A percentile compares a stretch with the other conserved stretches of the same genome.
phyloP scores from a whole-genome alignment of 1,140 invertebrate genomes.

The Sitobion miscanthi region DNA sequence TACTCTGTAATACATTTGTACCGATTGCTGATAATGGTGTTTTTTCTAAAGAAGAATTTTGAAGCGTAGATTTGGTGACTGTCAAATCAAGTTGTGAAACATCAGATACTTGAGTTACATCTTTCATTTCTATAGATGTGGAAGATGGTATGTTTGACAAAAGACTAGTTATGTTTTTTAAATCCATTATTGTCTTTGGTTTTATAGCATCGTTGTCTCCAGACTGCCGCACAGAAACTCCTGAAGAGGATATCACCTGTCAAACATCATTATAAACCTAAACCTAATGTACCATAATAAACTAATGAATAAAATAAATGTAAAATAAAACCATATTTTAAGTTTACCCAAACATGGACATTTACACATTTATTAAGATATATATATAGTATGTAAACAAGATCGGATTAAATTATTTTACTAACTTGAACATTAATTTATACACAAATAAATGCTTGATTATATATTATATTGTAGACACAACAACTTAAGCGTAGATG shows the following conservation, averaged over 20 bases:
- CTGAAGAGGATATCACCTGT: slow-evolving; percentile 70
- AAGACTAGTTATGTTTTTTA: slow-evolving; percentile 48
- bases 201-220: slow-evolving; percentile 53
- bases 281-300: slow-evolving; percentile 41
- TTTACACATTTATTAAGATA: background rate
- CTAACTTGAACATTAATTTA: background rate
- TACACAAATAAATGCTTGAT: no score
- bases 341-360: background rate
- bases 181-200: slow-evolving; percentile 51
- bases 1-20: slow-evolving; percentile 46
- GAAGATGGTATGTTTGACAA: slow-evolving; percentile 40
- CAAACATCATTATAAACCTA: slow-evolving; percentile 57
- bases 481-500: no score
- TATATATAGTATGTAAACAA: no score
- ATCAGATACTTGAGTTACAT: slow-evolving; percentile 32
- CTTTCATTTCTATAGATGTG: slow-evolving; percentile 49
- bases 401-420: background rate
- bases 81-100: slow-evolving; percentile 28
- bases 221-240: slow-evolving; percentile 64
- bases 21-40: slow-evolving; percentile 36
- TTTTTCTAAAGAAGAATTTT: slow-evolving; percentile 49
- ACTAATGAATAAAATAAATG: background rate
- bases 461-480: no score
- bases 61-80: background rate
- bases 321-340: slow-evolving; percentile 48